Evolutionary conservation across 2,797 vertebrate genomes (phyloP).

Genomic region (Rhinella marina): DNA sequence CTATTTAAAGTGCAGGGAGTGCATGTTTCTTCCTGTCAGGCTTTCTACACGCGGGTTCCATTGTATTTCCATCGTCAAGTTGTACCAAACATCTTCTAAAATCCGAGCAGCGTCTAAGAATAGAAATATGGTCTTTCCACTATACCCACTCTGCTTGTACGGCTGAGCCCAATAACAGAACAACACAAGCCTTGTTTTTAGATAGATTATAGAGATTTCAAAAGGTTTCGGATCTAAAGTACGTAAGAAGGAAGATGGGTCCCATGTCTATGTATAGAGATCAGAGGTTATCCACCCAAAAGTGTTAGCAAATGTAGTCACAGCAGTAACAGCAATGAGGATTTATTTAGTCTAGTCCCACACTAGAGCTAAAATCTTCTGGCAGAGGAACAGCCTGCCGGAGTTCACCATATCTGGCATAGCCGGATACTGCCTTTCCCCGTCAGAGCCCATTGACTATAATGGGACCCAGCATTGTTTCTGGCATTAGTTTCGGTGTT

Average conservation of each 20-base stretch:
- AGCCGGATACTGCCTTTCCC: too few relatives aligned
- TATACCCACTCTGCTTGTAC: not conserved
- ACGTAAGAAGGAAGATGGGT: not conserved
- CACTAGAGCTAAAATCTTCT: too few relatives aligned
- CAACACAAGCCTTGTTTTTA: not conserved
- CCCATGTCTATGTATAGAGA: not conserved
- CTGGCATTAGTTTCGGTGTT: too few relatives aligned
- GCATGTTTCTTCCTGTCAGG: not conserved
- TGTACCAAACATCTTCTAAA: not conserved
- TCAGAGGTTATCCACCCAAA: not conserved
- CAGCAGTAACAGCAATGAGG: too few relatives aligned
- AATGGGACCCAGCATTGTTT: too few relatives aligned
- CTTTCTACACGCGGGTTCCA: not conserved
- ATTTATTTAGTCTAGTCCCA: too few relatives aligned
- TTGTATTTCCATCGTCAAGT: conserved; percentile 2
- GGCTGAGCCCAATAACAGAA: not conserved
- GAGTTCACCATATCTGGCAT: too few relatives aligned
- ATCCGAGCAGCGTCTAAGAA: not conserved
- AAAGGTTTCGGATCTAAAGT: not conserved
- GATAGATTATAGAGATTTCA: not conserved
- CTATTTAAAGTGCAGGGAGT: not conserved
- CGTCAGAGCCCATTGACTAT: too few relatives aligned
- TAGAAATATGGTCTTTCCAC: not conserved
- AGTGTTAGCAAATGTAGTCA: not conserved
- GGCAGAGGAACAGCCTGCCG: too few relatives aligned